Percentiles rank a stretch among this genome's conserved stretches.
These are phyloP conservation scores for Drosophila limbata DNA, from an alignment of 2,888 invertebrate genomes.

Conservation along the genomic window DNA sequence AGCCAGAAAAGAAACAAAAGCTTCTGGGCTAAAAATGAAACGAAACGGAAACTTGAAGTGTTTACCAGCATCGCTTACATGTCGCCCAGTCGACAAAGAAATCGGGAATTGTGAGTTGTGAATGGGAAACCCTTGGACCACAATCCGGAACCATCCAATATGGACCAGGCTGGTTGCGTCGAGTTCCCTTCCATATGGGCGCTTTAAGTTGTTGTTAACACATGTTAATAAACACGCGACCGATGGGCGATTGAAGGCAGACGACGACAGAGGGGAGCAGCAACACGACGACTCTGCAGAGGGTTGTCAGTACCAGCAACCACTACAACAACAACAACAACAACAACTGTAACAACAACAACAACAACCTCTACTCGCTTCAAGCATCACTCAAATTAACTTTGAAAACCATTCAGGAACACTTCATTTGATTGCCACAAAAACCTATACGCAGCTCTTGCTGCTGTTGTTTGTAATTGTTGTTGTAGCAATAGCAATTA, in stretches of 20 bases:
- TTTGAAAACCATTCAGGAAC: constrained; percentile 85
- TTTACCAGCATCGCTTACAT: constrained; percentile 78
- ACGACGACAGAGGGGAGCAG: constrained; percentile 10
- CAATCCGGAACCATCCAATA: constrained; percentile 52
- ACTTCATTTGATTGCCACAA: constrained; percentile 84
- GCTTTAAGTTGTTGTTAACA: constrained; percentile 83
- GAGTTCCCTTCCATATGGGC: constrained; percentile 70
- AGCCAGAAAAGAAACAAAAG: constrained; percentile 25
- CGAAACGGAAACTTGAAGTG: constrained; percentile 77
- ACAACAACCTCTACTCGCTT: constrained; percentile 41
- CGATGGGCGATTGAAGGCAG: constrained; percentile 29
- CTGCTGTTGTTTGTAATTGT: constrained; percentile 74
- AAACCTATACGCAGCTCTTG: constrained; percentile 60
- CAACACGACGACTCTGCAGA: constrained; percentile 4
- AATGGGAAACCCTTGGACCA: constrained; percentile 38
- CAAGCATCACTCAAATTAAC: constrained; percentile 84
- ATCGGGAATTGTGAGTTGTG: constrained; percentile 8
- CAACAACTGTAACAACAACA: constrained; percentile 28
- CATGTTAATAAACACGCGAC: constrained; percentile 81
- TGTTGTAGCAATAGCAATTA: constrained; percentile 83
- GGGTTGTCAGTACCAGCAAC: constrained; percentile 78
- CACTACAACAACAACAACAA: constrained; percentile 17
- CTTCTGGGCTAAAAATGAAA: constrained; percentile 42
- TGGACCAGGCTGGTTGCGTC: background rate
- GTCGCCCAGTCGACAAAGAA: constrained; percentile 58